Evolutionary conservation across 2,797 vertebrate genomes (phyloP).

Genomic region (Alouatta caraya): DNA sequence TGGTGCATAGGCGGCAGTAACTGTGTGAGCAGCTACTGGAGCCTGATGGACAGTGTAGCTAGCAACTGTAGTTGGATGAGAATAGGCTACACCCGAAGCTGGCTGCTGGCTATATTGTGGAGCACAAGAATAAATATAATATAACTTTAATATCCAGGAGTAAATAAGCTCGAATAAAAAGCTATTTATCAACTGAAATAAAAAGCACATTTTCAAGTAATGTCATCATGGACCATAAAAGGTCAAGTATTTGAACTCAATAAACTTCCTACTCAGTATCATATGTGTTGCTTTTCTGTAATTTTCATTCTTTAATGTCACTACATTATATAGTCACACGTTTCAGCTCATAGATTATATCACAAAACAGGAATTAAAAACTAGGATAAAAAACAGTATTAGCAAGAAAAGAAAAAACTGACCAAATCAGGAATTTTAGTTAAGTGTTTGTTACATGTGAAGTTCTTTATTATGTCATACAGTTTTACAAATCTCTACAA

Average conservation of each 20-base stretch:
- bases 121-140: constrained; percentile 66
- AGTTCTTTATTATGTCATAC: constrained; percentile 14
- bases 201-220: constrained; percentile 36
- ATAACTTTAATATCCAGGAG: constrained; percentile 58
- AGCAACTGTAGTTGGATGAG: constrained; percentile 98
- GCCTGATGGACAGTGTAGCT: constrained; percentile 99
- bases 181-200: constrained; percentile 32
- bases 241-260: constrained; percentile 29
- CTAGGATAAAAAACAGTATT: constrained; percentile 36
- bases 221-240: constrained; percentile 38
- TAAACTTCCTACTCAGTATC: constrained; percentile 19
- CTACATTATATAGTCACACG: neutral
- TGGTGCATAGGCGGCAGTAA: constrained; percentile 96
- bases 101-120: constrained; percentile 93
- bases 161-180: constrained; percentile 28
- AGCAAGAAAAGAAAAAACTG: constrained; percentile 27
- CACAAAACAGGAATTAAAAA: constrained; percentile 40
- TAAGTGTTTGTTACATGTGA: neutral
- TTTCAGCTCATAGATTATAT: constrained; percentile 26
- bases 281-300: neutral
- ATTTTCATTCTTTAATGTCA: constrained; percentile 51
- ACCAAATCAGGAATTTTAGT: constrained; percentile 22
- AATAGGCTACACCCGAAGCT: constrained; percentile 95
- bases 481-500: constrained; percentile 31
- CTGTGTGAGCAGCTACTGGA: constrained; percentile 95